Base-by-base conservation (phyloP, 1,140 invertebrate genomes). In the Frieseomelitta varia region DNA sequence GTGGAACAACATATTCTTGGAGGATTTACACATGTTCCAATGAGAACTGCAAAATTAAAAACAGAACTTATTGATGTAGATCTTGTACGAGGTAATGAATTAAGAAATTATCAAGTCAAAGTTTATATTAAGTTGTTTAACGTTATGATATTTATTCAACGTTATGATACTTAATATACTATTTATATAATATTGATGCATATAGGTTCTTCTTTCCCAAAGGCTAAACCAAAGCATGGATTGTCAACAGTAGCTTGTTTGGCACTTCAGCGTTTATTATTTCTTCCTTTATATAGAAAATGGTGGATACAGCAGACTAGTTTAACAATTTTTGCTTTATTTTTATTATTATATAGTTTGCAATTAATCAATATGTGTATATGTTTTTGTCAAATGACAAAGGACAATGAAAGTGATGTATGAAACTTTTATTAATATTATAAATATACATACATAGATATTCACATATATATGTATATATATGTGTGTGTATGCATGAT, bases 41-140 rank as follows among this genome's bases (percentile, higher is more conserved):
- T 98, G 93, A 97, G 98, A 92, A 97, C 97, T 65, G 97, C 97
- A 55, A 98, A 98, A 93, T 95, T 98, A 15, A 98, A 98, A 93
- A 98, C 98, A 21, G 98, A 99, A 91, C 96, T 99, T 19, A 99
- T 99, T 87, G 99, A 99, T 96, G 97, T 99, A 51, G 98, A 99
- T 95, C 96, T 99, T 90, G 98, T 99, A 27, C 96, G 98, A 97
- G 92, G 91, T 92, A 82, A 39, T 74, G 51, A n/a, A 19, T 67
- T 68, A 34, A 10, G 21, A 74, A 19, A 47, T 51, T 61, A 63
- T 63, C 8, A 39, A 21, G 71, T 19, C 1, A 55, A 21, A 15
- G 24, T 69, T 51, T 71, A 27, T 39, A 47, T 27, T 14, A 58
- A 34, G 34, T 47, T 76, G 63, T 39, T 61, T 10, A 47, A 12